phyloP scores from a whole-genome alignment of 2,888 invertebrate genomes.

The Patella pellucida region DNA sequence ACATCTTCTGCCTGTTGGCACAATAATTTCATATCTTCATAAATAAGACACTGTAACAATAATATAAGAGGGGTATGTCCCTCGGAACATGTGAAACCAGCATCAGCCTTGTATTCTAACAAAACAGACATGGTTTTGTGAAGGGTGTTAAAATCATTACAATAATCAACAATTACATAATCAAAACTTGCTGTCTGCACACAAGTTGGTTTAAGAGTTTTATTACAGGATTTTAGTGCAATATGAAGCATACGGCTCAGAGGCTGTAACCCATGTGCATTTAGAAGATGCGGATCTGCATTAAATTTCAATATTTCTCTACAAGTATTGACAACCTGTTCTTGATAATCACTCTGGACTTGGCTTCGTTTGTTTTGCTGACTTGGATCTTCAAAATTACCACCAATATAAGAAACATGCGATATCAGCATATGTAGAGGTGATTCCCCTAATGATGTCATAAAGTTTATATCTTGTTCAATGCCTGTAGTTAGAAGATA shows the following conservation, averaged over 20 bases:
- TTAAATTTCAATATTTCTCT: slow-evolving; percentile 62
- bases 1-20: slow-evolving; percentile 73
- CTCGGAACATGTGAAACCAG: slow-evolving; percentile 52
- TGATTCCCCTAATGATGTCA: slow-evolving; percentile 82
- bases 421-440: slow-evolving; percentile 77
- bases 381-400: slow-evolving; percentile 48
- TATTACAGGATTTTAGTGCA: slow-evolving; percentile 76
- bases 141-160: slow-evolving; percentile 57
- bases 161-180: slow-evolving; percentile 77
- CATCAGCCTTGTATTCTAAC: slow-evolving; percentile 57
- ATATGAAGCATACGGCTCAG: slow-evolving; percentile 77
- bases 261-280: slow-evolving; percentile 80
- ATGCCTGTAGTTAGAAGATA: slow-evolving; percentile 81
- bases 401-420: slow-evolving; percentile 72
- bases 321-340: slow-evolving; percentile 58
- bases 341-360: slow-evolving; percentile 60
- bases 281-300: slow-evolving; percentile 62
- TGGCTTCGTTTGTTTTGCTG: slow-evolving; percentile 73
- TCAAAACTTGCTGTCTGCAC: slow-evolving; percentile 80
- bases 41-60: slow-evolving; percentile 81
- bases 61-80: slow-evolving; percentile 78
- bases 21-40: slow-evolving; percentile 81
- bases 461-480: slow-evolving; percentile 79
- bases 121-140: slow-evolving; percentile 55
- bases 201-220: slow-evolving; percentile 80